Conservation (phyloP, 2,113 vertebrate species). For the Emydura subglobosa region DNA sequence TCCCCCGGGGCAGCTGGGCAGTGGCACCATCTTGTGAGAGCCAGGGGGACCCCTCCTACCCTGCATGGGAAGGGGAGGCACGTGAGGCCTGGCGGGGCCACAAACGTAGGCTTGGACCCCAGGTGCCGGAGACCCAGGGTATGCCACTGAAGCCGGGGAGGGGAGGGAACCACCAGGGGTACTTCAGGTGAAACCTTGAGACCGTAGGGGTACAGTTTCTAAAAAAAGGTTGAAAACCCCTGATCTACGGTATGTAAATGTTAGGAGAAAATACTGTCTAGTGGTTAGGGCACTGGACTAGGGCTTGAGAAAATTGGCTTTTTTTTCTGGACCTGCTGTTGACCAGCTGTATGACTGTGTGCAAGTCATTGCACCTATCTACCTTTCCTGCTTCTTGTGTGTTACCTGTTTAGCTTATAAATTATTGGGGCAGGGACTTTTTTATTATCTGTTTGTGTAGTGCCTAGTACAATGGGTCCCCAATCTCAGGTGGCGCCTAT, state of each 20-base stretch:
- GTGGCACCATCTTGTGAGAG: too few species aligned
- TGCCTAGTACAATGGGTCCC: background rate
- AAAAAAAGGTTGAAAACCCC: too few species aligned
- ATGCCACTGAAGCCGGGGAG: too few species aligned
- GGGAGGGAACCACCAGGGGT: too few species aligned
- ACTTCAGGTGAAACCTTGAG: too few species aligned
- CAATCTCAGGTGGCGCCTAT: background rate
- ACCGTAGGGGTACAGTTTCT: too few species aligned
- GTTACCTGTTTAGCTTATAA: background rate
- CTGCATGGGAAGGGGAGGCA: too few species aligned
- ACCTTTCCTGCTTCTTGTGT: background rate
- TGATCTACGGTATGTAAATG: background rate
- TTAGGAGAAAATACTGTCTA: background rate
- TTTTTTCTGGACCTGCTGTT: background rate
- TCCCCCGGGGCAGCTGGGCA: too few species aligned
- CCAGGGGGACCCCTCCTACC: too few species aligned
- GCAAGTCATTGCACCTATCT: accelerated
- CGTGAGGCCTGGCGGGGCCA: too few species aligned
- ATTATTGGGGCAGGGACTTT: background rate
- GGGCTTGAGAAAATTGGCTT: background rate
- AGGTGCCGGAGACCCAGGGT: too few species aligned
- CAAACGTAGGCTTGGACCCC: too few species aligned
- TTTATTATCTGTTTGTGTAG: background rate
- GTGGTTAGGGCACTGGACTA: background rate
- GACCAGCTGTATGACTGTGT: background rate